A percentile compares a stretch with the other conserved stretches of the same genome.
These are phyloP conservation scores for Caenorhabditis uteleia DNA, from an alignment of 2,888 invertebrate genomes.

Conservation along the genomic window DNA sequence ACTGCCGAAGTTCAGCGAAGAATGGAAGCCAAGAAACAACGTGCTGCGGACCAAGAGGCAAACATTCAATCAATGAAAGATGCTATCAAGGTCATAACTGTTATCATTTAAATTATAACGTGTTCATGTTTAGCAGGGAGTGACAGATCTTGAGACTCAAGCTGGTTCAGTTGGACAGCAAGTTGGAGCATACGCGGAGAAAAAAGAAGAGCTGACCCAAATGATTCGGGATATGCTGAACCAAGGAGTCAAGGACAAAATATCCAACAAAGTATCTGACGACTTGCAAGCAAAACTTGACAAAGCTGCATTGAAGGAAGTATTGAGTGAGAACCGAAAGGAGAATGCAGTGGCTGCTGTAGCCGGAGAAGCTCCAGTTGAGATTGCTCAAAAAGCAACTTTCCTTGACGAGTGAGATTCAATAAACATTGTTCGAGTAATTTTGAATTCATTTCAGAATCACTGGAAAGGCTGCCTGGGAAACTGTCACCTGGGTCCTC, in stretches of 20 bases:
- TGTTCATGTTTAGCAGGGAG: no score
- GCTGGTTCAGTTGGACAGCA: constrained; percentile 17
- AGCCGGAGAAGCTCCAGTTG: constrained; percentile 7
- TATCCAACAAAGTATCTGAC: constrained; percentile 22
- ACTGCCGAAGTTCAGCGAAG: constrained; percentile 39
- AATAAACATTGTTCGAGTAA: no score
- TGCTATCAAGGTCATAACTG: constrained; percentile 26
- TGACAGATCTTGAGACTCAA: no score
- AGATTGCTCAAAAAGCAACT: constrained; percentile 35
- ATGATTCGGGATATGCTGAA: constrained; percentile 26
- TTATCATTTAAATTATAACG: no score
- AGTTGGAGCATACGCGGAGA: constrained; percentile 15
- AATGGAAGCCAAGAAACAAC: constrained; percentile 33
- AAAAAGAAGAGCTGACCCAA: constrained; percentile 33
- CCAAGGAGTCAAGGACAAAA: constrained; percentile 20
- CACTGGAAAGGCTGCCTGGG: constrained; percentile 53
- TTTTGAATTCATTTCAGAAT: constrained; percentile 39
- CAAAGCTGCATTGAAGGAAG: constrained; percentile 35
- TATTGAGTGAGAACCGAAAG: constrained; percentile 23
- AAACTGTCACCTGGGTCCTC: constrained; percentile 56
- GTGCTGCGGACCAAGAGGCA: constrained; percentile 23
- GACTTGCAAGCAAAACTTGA: constrained; percentile 38
- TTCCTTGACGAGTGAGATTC: constrained; percentile 45
- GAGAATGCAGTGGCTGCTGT: constrained; percentile 3
- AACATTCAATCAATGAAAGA: constrained; percentile 29